Base-by-base conservation (phyloP, 1,140 invertebrate genomes). In the Drosophila sucinea region DNA sequence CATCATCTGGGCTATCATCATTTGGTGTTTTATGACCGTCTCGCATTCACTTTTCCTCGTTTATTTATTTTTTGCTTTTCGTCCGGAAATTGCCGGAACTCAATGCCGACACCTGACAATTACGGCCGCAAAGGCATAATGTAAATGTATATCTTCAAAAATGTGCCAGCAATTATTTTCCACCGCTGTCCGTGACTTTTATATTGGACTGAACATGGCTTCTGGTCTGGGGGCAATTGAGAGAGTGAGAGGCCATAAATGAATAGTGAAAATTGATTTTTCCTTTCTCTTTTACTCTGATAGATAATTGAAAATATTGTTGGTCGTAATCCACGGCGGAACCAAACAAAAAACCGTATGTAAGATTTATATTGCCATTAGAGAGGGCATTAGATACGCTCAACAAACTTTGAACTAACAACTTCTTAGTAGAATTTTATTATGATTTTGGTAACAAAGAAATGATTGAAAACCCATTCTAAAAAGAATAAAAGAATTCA, bases 11-110 rank as follows among this genome's bases (percentile, higher is more conserved):
- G 17, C 17, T 58, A 55, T 40, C 73, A 44, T 68, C 23, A 69
- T 70, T 65, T 79, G 55, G 58, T 32, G 33, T 67, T 85, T 85
- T 85, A 85, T 81, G 73, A 84, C 47, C 72, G 47, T 63, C 69
- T 73, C 69, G 78, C 61, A 69, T 61, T 66, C 66, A 70, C 79
- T 77, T 81, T 77, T 51, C 25, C 44, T 10, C n/a, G 11, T 41
- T 4, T 40, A 3, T 72, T 69, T 38, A 61, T 58, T 54, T 38
- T 54, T 47, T 71, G 69, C 69, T 81, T 78, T 55, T 44, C 67
- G 58, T 41, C 81, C 82, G 82, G 83, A 85, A 85, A 85, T 85
- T 87, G 82, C 79, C 79, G 82, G 78, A 85, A 86, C 74, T 75
- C 70, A 55, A 71, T 63, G 71, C 83, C 73, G 77, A 55, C 83